Evolutionary conservation across 92 coral and sea anemone species (phyloP).

Genomic region (Porites rus): DNA sequence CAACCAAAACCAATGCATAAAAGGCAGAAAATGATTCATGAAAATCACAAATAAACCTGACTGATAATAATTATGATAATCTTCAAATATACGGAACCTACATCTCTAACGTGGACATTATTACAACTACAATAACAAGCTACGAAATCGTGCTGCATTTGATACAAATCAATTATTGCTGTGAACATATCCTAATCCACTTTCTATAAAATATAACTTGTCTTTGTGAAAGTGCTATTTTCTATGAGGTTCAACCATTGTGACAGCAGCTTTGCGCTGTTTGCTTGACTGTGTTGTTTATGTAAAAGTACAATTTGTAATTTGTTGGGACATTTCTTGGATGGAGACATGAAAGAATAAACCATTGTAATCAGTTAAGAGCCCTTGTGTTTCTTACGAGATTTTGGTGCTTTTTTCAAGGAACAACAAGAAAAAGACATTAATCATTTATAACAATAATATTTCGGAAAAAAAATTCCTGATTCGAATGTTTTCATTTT

Average conservation of each 20-base stretch:
- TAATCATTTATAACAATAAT: no score
- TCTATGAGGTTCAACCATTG: neutral
- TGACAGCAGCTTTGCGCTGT: constrained; percentile 16
- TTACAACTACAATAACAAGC: neutral
- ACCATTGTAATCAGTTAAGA: neutral
- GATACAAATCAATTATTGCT: constrained; percentile 22
- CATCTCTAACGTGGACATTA: neutral
- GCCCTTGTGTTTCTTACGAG: neutral
- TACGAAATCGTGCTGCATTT: no score
- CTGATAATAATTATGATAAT: no score
- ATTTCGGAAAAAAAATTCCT: neutral
- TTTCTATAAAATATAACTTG: constrained; percentile 35
- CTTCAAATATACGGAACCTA: neutral
- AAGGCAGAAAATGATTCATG: neutral
- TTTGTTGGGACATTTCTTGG: constrained; percentile 29
- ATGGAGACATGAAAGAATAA: constrained; percentile 10
- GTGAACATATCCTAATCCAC: constrained; percentile 27
- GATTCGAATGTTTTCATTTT: neutral
- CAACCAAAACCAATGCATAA: neutral
- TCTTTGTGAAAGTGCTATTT: neutral
- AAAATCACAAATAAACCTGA: constrained; percentile 1
- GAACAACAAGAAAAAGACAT: neutral
- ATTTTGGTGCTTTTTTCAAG: neutral
- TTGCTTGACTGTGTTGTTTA: neutral
- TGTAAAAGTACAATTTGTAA: constrained; percentile 29